Evolutionary conservation across 2,113 vertebrate genomes (phyloP).

Genomic region (Ictalurus furcatus): DNA sequence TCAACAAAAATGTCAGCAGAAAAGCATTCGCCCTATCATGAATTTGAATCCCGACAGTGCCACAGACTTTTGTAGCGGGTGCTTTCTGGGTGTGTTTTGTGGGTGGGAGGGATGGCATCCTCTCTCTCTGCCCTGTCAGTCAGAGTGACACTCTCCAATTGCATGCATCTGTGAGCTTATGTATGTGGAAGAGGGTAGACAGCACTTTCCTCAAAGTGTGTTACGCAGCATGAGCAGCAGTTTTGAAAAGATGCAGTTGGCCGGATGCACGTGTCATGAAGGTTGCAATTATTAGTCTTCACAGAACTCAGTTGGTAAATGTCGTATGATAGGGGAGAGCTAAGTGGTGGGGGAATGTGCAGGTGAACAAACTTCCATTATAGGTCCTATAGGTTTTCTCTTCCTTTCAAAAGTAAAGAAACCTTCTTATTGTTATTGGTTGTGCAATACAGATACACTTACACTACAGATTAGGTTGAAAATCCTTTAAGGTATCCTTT

Average conservation of each 20-base stretch:
- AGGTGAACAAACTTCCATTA: background rate
- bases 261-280: background rate
- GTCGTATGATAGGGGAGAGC: background rate
- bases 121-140: background rate
- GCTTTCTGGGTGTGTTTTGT: background rate
- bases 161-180: background rate
- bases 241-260: background rate
- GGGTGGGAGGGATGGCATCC: background rate
- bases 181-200: background rate
- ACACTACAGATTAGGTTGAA: background rate
- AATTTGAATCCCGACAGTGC: background rate
- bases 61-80: background rate
- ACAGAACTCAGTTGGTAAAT: background rate
- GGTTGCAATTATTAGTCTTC: background rate
- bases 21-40: background rate
- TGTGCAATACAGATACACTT: background rate
- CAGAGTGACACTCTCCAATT: background rate
- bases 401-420: background rate
- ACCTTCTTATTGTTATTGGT: background rate
- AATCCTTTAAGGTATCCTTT: background rate
- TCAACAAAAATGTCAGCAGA: background rate
- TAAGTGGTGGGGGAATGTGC: background rate
- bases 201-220: background rate
- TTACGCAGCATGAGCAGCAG: background rate
- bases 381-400: background rate